Conservation (phyloP, 92 coral and sea anemone genomes). For the Pocillopora grandis region DNA sequence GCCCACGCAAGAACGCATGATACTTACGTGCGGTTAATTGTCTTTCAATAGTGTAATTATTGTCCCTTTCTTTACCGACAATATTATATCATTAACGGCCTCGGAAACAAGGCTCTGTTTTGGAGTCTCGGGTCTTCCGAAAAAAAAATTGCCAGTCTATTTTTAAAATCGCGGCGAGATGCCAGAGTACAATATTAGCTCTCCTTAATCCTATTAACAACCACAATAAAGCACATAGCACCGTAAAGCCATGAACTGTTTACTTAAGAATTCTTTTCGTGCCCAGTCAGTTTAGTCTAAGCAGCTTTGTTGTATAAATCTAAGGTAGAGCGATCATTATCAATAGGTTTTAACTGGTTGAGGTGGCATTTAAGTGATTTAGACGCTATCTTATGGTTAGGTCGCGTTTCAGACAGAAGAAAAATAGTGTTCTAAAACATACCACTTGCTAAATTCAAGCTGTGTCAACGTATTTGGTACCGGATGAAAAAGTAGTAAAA, state of each 20-base stretch:
- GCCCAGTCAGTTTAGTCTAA: constrained; percentile 4
- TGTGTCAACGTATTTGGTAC: constrained; percentile 12
- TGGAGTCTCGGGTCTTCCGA: neutral
- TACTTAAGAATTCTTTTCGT: constrained; percentile 12
- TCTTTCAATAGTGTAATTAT: neutral
- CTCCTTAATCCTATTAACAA: neutral
- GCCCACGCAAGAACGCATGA: neutral
- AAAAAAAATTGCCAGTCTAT: neutral
- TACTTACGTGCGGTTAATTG: no score
- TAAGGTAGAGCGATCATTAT: neutral
- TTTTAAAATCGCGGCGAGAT: neutral
- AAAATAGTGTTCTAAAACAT: constrained; percentile 1
- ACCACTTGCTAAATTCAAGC: constrained; percentile 5
- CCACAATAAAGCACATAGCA: constrained; percentile 1
- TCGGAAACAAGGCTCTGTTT: neutral
- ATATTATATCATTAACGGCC: neutral
- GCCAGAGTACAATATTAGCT: neutral
- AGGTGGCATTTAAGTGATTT: constrained; percentile 3
- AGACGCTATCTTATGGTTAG: neutral
- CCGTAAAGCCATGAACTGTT: neutral
- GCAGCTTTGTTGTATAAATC: neutral
- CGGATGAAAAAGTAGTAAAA: neutral
- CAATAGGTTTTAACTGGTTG: neutral
- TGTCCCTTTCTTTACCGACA: neutral
- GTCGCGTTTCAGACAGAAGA: constrained; percentile 5